Percentiles rank a stretch among this genome's conserved stretches.
Evolutionary conservation across 2,888 invertebrate genomes (phyloP).

Genomic region (Muscina levida): DNA sequence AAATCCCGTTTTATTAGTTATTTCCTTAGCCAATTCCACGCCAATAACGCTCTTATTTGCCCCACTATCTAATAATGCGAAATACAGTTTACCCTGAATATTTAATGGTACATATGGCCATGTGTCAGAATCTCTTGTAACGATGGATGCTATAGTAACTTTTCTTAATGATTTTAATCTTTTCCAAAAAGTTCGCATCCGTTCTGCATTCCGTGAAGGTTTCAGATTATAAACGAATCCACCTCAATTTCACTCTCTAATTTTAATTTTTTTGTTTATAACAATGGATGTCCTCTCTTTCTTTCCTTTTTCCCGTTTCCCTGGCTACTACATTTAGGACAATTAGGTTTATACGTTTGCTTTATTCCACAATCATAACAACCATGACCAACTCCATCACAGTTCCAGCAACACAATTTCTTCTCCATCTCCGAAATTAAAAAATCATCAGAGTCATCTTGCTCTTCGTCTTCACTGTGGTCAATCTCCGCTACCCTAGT

Average conservation of each 20-base stretch:
- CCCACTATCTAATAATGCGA: too few relatives aligned
- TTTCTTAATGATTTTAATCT: too few relatives aligned
- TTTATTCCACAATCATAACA: slow-evolving; percentile 32
- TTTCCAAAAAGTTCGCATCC: too few relatives aligned
- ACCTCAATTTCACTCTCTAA: slow-evolving; percentile 2
- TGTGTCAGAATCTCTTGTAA: too few relatives aligned
- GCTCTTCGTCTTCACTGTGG: background rate
- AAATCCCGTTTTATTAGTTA: background rate
- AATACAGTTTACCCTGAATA: too few relatives aligned
- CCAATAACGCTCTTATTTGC: too few relatives aligned
- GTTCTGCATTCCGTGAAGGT: too few relatives aligned
- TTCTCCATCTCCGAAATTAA: background rate
- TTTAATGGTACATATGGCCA: too few relatives aligned
- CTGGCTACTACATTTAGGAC: slow-evolving; percentile 8
- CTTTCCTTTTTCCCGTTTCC: background rate
- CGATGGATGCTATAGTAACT: too few relatives aligned
- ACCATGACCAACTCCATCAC: background rate
- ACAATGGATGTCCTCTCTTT: slow-evolving; percentile 4
- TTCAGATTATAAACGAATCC: too few relatives aligned
- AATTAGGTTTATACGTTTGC: background rate
- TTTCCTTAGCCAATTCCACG: too few relatives aligned
- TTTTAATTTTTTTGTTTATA: background rate
- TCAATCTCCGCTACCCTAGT: background rate
- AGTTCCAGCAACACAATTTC: slow-evolving; percentile 27
- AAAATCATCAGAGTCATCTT: background rate